Conservation (phyloP, 2,797 vertebrate species). For the Sebastes vulpes region DNA sequence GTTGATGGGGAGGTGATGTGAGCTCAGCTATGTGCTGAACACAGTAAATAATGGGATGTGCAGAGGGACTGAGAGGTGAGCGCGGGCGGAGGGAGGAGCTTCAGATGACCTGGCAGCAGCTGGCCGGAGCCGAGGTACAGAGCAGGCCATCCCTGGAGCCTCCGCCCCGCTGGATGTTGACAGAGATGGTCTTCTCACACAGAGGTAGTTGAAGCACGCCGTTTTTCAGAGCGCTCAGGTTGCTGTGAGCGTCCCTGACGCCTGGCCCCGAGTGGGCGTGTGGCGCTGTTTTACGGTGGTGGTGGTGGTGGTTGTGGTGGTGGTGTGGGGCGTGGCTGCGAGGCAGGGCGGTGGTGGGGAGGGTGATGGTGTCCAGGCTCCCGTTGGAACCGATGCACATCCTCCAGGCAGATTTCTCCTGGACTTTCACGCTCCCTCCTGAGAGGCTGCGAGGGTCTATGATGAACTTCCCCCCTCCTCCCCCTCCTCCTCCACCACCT, state of each 20-base stretch:
- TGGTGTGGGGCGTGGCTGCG: constrained; percentile 57
- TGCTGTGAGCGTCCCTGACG: constrained; percentile 72
- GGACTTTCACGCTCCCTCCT: constrained; percentile 88
- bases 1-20: not conserved
- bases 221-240: constrained; percentile 90
- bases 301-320: constrained; percentile 67
- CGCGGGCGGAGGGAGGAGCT: not conserved
- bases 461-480: constrained; percentile 85
- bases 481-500: constrained; percentile 33
- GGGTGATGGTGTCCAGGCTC: constrained; percentile 81
- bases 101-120: constrained; percentile 98
- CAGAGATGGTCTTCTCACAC: constrained; percentile 98
- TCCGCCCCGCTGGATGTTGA: constrained; percentile 92
- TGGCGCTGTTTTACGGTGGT: constrained; percentile 28
- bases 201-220: constrained; percentile 98
- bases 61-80: not conserved
- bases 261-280: constrained; percentile 2
- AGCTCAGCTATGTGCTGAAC: constrained; percentile 13
- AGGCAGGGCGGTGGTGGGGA: constrained; percentile 69
- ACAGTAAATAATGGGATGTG: not conserved
- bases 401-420: constrained; percentile 95
- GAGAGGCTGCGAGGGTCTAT: constrained; percentile 91
- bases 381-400: constrained; percentile 91
- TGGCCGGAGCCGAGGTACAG: constrained; percentile 91
- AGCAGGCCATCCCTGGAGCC: constrained; percentile 93